Evolutionary conservation across 2,888 invertebrate genomes (phyloP).

Genomic region (Pseudococcus viburni): DNA sequence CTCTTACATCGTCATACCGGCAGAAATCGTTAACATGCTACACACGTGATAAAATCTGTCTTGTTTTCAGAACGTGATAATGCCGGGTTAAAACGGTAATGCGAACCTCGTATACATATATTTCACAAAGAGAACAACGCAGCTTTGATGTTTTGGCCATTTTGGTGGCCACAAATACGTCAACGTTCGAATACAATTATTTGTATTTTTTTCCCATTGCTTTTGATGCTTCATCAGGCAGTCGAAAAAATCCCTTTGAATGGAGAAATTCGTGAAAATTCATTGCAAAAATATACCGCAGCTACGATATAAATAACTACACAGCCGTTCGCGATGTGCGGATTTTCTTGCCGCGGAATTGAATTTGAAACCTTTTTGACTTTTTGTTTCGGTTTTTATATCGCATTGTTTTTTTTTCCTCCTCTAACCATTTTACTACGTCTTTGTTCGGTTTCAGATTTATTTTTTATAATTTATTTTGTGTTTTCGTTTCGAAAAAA

Average conservation of each 20-base stretch:
- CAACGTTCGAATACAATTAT: not conserved
- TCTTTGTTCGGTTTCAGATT: not conserved
- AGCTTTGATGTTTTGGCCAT: not conserved
- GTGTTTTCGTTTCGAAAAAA: not conserved
- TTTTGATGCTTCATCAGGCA: slow-evolving; percentile 12
- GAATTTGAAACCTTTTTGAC: not conserved
- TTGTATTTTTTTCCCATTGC: not conserved
- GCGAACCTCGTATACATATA: slow-evolving; percentile 12
- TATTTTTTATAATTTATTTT: not conserved
- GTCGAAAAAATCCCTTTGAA: not conserved
- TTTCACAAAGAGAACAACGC: not conserved
- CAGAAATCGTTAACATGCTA: not conserved
- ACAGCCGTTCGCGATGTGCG: not conserved
- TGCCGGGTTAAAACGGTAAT: not conserved
- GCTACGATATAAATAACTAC: not conserved
- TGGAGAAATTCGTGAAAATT: not conserved
- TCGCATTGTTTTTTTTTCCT: not conserved
- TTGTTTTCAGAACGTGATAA: slow-evolving; percentile 11
- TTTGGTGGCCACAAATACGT: not conserved
- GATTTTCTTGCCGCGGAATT: not conserved
- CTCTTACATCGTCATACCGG: not conserved
- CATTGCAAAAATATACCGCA: not conserved
- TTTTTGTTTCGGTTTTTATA: not conserved
- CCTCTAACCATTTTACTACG: not conserved
- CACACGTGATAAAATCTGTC: slow-evolving; percentile 20